Conservation (phyloP, 2,888 invertebrate species). For the Macropis europaea region DNA sequence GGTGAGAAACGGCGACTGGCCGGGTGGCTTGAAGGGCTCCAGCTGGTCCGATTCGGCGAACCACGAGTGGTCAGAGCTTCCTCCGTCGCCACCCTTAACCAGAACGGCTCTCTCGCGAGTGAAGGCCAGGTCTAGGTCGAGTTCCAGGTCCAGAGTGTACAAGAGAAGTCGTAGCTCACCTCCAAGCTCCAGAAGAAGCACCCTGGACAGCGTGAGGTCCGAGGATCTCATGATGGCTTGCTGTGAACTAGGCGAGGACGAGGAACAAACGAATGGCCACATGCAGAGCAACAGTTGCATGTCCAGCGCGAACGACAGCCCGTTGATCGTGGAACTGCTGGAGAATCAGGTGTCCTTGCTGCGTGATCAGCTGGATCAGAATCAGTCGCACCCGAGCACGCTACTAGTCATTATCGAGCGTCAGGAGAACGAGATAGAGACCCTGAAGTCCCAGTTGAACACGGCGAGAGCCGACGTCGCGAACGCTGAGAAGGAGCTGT, state of each 20-base stretch:
- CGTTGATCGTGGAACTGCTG: constrained; percentile 73
- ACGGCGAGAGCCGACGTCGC: constrained; percentile 84
- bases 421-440: constrained; percentile 86
- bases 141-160: constrained; percentile 82
- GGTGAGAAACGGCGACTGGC: constrained; percentile 72
- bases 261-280: constrained; percentile 79
- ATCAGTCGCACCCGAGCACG: constrained; percentile 73
- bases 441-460: constrained; percentile 86
- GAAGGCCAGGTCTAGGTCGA: constrained; percentile 83
- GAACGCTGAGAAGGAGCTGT: constrained; percentile 87
- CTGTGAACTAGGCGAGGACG: constrained; percentile 81
- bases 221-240: constrained; percentile 82
- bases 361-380: constrained; percentile 72
- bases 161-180: constrained; percentile 84
- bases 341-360: constrained; percentile 73
- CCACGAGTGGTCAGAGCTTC: constrained; percentile 80
- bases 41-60: constrained; percentile 72
- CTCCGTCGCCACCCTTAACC: constrained; percentile 85
- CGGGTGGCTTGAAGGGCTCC: constrained; percentile 61
- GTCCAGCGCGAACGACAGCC: constrained; percentile 72
- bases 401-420: constrained; percentile 82
- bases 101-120: constrained; percentile 84
- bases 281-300: constrained; percentile 68
- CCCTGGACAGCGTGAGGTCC: constrained; percentile 84
- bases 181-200: constrained; percentile 83